Percentiles rank a stretch among this genome's conserved stretches.
phyloP scores from a whole-genome alignment of 37 sponge, comb jelly and placozoan species.

The Halichondria panicea region DNA sequence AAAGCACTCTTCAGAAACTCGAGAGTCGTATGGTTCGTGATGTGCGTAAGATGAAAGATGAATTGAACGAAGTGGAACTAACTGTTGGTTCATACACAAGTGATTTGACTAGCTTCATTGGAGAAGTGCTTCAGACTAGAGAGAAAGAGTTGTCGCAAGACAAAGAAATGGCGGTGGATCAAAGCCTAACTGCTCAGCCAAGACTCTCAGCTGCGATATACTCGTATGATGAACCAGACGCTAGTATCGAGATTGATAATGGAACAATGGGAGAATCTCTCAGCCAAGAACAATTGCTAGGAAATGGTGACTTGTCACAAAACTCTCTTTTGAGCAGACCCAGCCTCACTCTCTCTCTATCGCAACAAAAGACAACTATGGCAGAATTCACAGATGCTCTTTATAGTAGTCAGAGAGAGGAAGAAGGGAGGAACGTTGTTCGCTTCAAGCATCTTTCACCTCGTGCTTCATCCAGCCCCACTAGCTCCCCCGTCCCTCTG shows the following conservation, averaged over 20 bases:
- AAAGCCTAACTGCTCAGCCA: slow-evolving; percentile 9
- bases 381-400: slow-evolving; percentile 49
- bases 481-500: background rate
- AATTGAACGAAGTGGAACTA: slow-evolving; percentile 69
- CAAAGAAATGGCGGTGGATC: slow-evolving; percentile 2
- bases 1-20: slow-evolving; percentile 15
- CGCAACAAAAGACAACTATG: slow-evolving; percentile 3
- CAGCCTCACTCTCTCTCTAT: background rate
- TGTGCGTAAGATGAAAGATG: slow-evolving; percentile 64
- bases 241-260: background rate
- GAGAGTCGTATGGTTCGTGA: slow-evolving; percentile 62
- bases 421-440: background rate
- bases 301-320: background rate
- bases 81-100: slow-evolving; percentile 29
- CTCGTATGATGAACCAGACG: slow-evolving; percentile 13
- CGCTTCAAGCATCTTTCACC: slow-evolving; percentile 5
- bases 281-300: background rate
- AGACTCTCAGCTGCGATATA: slow-evolving; percentile 17
- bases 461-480: background rate
- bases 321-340: background rate
- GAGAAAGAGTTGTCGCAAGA: slow-evolving; percentile 35
- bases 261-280: background rate
- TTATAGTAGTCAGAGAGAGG: slow-evolving; percentile 38
- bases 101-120: slow-evolving; percentile 41
- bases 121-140: slow-evolving; percentile 24